Percentiles rank a stretch among this genome's conserved stretches.
phyloP scores from a whole-genome alignment of 53 echinoderm and acorn worm genomes.

The Temnopleurus reevesii region DNA sequence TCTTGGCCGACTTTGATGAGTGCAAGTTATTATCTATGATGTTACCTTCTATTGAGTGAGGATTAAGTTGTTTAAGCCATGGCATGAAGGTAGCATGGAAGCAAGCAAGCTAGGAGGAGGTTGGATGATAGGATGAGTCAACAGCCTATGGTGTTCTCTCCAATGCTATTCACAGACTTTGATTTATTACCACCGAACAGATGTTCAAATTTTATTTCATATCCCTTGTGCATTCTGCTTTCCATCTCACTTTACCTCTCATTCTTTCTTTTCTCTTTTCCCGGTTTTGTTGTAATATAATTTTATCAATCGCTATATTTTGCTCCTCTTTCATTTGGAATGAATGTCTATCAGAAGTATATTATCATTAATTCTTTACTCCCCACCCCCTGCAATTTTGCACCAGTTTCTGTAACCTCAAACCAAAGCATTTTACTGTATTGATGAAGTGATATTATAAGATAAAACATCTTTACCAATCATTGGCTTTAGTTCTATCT shows the following conservation, averaged over 20 bases:
- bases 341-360: not conserved
- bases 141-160: not conserved
- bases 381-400: not conserved
- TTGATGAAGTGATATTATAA: no score
- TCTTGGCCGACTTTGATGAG: no score
- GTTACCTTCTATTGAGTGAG: not conserved
- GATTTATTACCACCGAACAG: conserved; percentile 44
- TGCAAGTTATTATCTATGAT: not conserved
- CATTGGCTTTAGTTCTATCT: no score
- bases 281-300: no score
- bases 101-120: not conserved
- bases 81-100: not conserved
- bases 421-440: no score
- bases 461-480: no score
- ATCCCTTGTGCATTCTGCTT: conserved; percentile 28
- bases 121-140: not conserved
- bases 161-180: conserved; percentile 16
- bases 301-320: not conserved
- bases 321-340: not conserved
- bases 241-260: not conserved
- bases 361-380: not conserved
- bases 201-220: conserved; percentile 42
- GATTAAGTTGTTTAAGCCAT: conserved; percentile 23
- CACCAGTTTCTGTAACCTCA: no score
- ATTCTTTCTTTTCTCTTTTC: no score